phyloP scores from a whole-genome alignment of 2,888 invertebrate genomes.

The Hemicrepidius hirtus region DNA sequence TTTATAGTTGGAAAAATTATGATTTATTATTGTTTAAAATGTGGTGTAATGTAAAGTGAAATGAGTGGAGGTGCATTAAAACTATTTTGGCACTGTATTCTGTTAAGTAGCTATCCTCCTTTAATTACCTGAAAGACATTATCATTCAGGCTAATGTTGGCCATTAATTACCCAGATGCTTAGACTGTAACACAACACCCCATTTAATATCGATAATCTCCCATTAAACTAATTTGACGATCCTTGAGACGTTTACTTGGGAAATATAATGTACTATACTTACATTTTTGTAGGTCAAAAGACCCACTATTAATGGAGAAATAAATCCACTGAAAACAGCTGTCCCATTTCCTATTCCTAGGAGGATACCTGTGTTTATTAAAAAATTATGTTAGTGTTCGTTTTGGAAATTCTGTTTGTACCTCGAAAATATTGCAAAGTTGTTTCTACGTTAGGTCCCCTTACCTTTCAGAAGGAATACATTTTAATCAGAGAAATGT shows the following conservation, averaged over 20 bases:
- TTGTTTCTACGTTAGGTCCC: too few species aligned
- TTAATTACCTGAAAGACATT: not conserved
- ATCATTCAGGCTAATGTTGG: constrained; percentile 12
- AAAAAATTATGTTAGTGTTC: not conserved
- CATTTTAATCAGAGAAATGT: too few species aligned
- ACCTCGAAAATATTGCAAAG: constrained; percentile 5
- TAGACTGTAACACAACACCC: constrained; percentile 28
- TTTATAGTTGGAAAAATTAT: not conserved
- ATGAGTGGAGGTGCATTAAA: too few species aligned
- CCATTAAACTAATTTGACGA: not conserved
- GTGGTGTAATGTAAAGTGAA: too few species aligned
- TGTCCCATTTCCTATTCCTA: constrained; percentile 46
- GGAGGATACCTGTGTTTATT: constrained; percentile 31
- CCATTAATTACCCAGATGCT: constrained; percentile 24
- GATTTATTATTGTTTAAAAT: not conserved
- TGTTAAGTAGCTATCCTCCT: not conserved
- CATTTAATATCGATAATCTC: constrained; percentile 19
- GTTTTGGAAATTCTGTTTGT: not conserved
- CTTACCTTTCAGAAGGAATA: too few species aligned
- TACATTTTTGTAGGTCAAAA: constrained; percentile 78
- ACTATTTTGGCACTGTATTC: not conserved
- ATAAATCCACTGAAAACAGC: constrained; percentile 45
- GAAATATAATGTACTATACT: constrained; percentile 63
- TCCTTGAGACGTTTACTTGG: not conserved
- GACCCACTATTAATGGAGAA: constrained; percentile 71